Evolutionary conservation across 2,113 vertebrate genomes (phyloP).

Genomic region (Catharus bicknelli): DNA sequence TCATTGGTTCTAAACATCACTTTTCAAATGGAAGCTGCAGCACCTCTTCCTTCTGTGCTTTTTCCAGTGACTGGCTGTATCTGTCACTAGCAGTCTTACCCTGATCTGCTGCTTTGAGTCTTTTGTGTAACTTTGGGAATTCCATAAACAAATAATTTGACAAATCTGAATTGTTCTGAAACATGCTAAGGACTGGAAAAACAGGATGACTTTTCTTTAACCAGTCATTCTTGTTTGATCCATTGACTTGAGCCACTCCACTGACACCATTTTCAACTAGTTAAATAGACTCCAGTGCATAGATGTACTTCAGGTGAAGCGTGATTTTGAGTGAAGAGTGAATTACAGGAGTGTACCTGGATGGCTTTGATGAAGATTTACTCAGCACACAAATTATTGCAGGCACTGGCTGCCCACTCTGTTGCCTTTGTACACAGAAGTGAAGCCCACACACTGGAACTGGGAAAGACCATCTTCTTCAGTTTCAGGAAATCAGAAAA

Average conservation of each 20-base stretch:
- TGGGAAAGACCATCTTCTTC: not conserved
- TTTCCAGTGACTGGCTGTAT: not conserved
- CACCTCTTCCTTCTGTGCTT: not conserved
- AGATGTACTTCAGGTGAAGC: not conserved
- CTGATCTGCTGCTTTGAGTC: not conserved
- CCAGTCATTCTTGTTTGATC: not conserved
- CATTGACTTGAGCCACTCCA: not conserved
- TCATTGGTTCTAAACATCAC: not conserved
- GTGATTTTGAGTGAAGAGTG: not conserved
- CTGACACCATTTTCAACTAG: not conserved
- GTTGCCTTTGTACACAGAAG: not conserved
- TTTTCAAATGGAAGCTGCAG: not conserved
- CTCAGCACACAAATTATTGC: not conserved
- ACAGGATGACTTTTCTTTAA: not conserved
- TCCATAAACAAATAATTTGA: not conserved
- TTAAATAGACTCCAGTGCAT: not conserved
- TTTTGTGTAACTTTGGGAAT: not conserved
- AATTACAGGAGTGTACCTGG: not conserved
- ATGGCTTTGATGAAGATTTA: not conserved
- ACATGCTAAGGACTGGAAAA: not conserved
- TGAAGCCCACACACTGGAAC: not conserved
- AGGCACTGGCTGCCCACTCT: not conserved
- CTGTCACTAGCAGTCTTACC: not conserved
- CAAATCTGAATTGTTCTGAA: not conserved
- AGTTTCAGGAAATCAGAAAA: not conserved